Evolutionary conservation across 64 coral and sea anemone species (phyloP).

Genomic region (Montipora capricornis): DNA sequence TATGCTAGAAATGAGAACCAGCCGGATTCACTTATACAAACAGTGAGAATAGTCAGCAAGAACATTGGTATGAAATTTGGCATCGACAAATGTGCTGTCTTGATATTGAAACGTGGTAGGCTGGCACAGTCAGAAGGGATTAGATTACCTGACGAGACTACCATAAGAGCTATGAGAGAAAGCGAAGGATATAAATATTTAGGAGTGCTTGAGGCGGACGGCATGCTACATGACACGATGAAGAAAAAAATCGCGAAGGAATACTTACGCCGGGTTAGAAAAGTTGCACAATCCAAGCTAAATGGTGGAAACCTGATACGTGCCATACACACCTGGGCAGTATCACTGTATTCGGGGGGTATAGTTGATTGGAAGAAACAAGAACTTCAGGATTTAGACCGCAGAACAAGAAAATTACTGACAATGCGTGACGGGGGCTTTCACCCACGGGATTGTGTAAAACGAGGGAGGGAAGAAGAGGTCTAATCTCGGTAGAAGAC

Average conservation of each 20-base stretch:
- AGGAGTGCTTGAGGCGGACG: slow-evolving; percentile 25
- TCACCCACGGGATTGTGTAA: too few relatives aligned
- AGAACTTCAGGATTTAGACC: not conserved
- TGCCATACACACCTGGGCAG: slow-evolving; percentile 47
- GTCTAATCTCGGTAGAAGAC: too few relatives aligned
- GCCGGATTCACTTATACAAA: not conserved
- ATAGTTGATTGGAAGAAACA: too few relatives aligned
- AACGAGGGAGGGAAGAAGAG: too few relatives aligned
- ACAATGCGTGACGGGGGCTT: not conserved
- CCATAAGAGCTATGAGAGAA: not conserved
- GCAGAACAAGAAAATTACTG: not conserved
- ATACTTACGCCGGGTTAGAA: slow-evolving; percentile 15
- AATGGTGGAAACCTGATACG: slow-evolving; percentile 37
- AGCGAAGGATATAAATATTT: slow-evolving; percentile 31
- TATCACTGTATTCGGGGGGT: not conserved
- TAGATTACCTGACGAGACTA: slow-evolving; percentile 14
- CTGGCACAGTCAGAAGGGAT: slow-evolving; percentile 22
- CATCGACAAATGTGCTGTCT: slow-evolving; percentile 29
- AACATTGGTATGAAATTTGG: slow-evolving; percentile 53
- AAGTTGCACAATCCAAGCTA: slow-evolving; percentile 5
- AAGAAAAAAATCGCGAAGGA: slow-evolving; percentile 34
- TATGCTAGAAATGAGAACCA: not conserved
- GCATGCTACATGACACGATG: slow-evolving; percentile 13
- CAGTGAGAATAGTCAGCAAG: slow-evolving; percentile 7
- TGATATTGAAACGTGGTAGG: slow-evolving; percentile 31